Evolutionary conservation across 2,888 invertebrate species (phyloP), one percentile per base, ranked within the genome.

Genomic region (Netelia virgata): DNA sequence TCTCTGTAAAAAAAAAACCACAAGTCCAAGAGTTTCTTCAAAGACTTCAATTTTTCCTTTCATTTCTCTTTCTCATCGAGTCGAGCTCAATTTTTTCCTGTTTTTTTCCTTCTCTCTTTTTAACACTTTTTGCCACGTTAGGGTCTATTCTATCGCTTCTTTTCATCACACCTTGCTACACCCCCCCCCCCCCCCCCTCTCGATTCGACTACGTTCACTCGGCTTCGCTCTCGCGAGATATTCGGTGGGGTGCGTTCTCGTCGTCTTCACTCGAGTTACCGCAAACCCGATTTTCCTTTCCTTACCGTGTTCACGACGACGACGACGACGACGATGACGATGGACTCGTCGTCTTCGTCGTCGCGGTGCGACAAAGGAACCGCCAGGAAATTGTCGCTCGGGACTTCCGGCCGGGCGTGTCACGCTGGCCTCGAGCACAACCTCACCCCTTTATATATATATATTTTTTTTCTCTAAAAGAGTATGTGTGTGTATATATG

Each of bases 311-410:
- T 53, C 63, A 70, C 70, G 70, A 68, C 76, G 76, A 70, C 78
- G 53, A 47, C 70, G 68, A 57, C 64, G 70, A 57, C 66, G 23
- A 14, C 8, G n/a, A n/a, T n/a, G 36, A 36, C 72, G 61, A 47
- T 20, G 47, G 43, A 75, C 36, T 69, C 70, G 69, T 61, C 61
- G 36, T 36, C 63, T 36, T 53, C 50, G 53, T 18, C 57, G 57
- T 41, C 57, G 70, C 57, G 69, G 55, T 69, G 50, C 86, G 83
- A 86, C 86, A 87, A 87, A 87, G 86, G 80, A 77, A 53, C 57
- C 83, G 57, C 79, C 82, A 86, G 86, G 87, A 87, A 87, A 87
- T 87, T 87, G 87, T 86, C 87, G 86, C 81, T 86, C 83, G 76
- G 85, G 72, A 86, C 86, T 86, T 87, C 86, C 87, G 86, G 83